Base-by-base conservation (phyloP, 2,888 invertebrate species). In the Cerastis leucographa region DNA sequence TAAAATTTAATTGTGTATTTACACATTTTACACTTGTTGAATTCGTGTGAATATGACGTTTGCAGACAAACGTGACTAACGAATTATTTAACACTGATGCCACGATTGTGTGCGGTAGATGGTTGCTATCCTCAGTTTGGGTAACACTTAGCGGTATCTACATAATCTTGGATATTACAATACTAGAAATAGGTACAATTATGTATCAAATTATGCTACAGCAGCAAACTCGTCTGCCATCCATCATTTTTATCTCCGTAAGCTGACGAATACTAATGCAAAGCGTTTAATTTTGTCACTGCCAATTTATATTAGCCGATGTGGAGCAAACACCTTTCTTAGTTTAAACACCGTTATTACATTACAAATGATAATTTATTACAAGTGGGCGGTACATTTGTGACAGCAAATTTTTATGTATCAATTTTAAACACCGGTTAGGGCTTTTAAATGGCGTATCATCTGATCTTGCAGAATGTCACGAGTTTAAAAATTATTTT, bases 401-500 rank as follows among this genome's bases (percentile, higher is more conserved):
- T 85, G 86, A 89, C 83, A 88, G 84, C 83, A 79, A 81, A 72
- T 73, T 76, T 84, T 83, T 67, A 85, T 82, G 44, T 76, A 74
- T 86, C 44, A 83, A 83, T 83, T 77, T 83, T 73, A 80, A 85
- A 82, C 80, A 74, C 80, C 80, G 78, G 78, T 84, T 80, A 84
- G 83, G 75, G 74, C 71, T 80, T 78, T 80, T 78, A 76, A 76
- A 75, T 71, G 77, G 83, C 80, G 76, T 86, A 84, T 86, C 87
- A 84, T 85, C 76, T 84, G 84, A 82, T 88, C 87, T 89, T 74
- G 74, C 77, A 78, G 83, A 90, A 87, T 88, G 87, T 89, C 88
- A 87, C 83, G 85, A 89, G 83, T 72, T 72, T 76, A 84, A 89
- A 88, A 88, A 88, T 75, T 87, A 86, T 89, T 88, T 87, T 88